A percentile compares a stretch with the other conserved stretches of the same genome.
phyloP scores from a whole-genome alignment of 2,888 invertebrate species.

The Idaea aversata region DNA sequence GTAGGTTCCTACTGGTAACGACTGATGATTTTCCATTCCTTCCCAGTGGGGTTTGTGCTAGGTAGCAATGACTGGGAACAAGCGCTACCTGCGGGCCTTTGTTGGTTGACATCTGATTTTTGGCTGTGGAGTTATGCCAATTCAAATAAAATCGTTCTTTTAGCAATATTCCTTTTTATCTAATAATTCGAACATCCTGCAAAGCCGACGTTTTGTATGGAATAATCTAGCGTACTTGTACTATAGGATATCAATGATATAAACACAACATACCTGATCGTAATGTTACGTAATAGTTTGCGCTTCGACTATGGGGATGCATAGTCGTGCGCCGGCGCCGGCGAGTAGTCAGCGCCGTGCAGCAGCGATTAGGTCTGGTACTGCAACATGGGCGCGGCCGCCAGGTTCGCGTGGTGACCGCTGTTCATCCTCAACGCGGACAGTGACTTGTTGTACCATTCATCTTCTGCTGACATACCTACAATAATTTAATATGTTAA shows the following conservation, averaged over 20 bases:
- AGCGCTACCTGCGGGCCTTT: no score
- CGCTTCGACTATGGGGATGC: constrained; percentile 59
- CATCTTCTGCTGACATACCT: constrained; percentile 96
- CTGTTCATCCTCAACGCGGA: constrained; percentile 98
- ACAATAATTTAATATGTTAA: constrained; percentile 20
- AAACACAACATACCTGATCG: background rate
- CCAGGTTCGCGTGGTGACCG: constrained; percentile 96
- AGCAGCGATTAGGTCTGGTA: constrained; percentile 95
- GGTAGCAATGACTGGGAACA: no score
- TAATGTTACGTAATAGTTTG: constrained; percentile 12
- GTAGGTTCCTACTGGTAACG: no score
- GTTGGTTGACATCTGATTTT: no score
- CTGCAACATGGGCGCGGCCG: constrained; percentile 97
- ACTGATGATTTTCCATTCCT: no score
- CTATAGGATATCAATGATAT: background rate
- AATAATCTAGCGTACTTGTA: no score
- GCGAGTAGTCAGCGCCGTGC: constrained; percentile 76
- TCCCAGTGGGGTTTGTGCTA: no score
- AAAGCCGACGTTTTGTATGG: no score
- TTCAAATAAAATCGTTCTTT: no score
- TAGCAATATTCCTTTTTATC: no score
- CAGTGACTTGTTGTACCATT: constrained; percentile 99
- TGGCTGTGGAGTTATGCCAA: no score
- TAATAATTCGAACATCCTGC: no score
- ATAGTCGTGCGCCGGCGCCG: constrained; percentile 76